Evolutionary conservation across 2,888 invertebrate genomes (phyloP), one percentile per base, ranked within the genome.

Genomic region (Corythucha ciliata): DNA sequence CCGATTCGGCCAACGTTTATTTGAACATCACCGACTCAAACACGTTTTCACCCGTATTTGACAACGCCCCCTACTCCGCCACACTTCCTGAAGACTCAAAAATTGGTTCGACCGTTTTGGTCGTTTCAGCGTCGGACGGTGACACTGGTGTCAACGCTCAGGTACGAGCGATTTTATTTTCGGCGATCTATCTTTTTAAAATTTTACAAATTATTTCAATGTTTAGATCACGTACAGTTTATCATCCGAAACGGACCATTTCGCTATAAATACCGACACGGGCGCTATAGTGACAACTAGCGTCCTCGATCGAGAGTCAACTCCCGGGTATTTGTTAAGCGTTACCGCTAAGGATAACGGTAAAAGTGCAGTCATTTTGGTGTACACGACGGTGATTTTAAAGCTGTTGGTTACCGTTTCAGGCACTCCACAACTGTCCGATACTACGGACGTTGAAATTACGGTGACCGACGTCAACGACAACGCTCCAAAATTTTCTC

Each of bases 391-490:
- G n/a, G n/a, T n/a, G n/a, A n/a, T n/a, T n/a, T n/a, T n/a, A n/a
- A n/a, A n/a, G 1, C 25, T 33, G 18, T 10, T 45, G 18, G 3
- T 33, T 20, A 27, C 46, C 16, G 22, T 27, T 51, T 24, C 29
- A 57, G 57, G 57, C 12, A 57, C 53, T 32, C 94, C 94, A 0
- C 80, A 91, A 0, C 70, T 92, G 14, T 86, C 88, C 1, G 94
- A 96, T 64, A 92, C 91, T 0, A 94, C 96, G 0, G 92, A 93
- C 63, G 85, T 98, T 0, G 93, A 96, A 67, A 90, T 98, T 60
- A 83, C 88, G 1, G 83, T 98, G 0, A 84, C 86, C 0, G 98
- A 98, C 66, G 90, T 94, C 0, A 98, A 98, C 66, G 97, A 98
- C 65, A 93, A 94, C 65, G 79, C 85, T 4, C 96, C 96, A 0